These are phyloP conservation scores for Microtus richardsoni DNA, from an alignment of 2,113 vertebrate genomes.

Conservation along the genomic window DNA sequence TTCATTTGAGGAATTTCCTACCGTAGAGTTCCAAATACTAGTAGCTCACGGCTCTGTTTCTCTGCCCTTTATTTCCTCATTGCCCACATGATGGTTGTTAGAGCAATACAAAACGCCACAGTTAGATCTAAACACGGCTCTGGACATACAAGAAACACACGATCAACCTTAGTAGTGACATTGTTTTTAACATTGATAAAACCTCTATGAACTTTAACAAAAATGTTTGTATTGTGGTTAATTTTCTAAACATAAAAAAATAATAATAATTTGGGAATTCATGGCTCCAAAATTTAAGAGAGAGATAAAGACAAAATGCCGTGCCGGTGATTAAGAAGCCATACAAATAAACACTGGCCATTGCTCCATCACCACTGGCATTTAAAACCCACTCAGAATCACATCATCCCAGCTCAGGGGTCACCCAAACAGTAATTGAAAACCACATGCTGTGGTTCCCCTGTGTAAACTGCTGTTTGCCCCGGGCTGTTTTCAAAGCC, in stretches of 20 bases:
- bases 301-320: neutral
- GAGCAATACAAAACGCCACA: neutral
- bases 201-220: neutral
- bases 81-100: neutral
- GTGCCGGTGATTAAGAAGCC: neutral
- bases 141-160: neutral
- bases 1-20: neutral
- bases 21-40: neutral
- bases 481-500: conserved; percentile 36
- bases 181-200: neutral
- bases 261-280: conserved; percentile 5
- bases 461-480: conserved; percentile 40
- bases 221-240: too few relatives aligned
- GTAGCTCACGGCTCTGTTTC: neutral
- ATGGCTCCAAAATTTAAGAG: neutral
- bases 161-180: neutral
- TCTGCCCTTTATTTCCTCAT: neutral
- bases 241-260: conserved; percentile 2
- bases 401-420: neutral
- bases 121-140: neutral
- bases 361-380: neutral
- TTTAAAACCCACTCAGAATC: conserved; percentile 53
- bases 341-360: conserved; percentile 31
- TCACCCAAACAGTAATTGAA: conserved; percentile 50
- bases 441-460: conserved; percentile 21